Base-by-base conservation (phyloP, 2,113 vertebrate genomes). In the Isurus oxyrinchus region DNA sequence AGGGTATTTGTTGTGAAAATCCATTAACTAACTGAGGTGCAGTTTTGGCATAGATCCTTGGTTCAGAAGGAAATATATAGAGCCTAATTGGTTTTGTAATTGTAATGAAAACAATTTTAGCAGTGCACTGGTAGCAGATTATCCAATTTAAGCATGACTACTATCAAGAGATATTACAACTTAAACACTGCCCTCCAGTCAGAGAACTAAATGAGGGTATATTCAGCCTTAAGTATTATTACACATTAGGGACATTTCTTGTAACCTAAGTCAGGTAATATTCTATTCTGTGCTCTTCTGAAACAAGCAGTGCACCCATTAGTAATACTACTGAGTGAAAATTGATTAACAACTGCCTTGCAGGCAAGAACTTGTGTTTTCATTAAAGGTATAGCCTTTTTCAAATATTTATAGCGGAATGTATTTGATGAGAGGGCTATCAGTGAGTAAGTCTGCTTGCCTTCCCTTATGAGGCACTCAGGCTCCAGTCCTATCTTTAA, bases 11-110 rank as follows among this genome's bases (percentile, higher is more conserved):
- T 21, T 53, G 27, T 55, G 44, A 49, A 95, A 95, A 55, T 95
- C 67, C 11, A 95, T 95, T 53, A 95, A 49, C 94, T 72, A 95
- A 95, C 94, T 3, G 16, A 72, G n/a, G 67, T 95, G 10, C 10
- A 53, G 25, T 69, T 35, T 95, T 95, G 94, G 67, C 94, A 76
- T 19, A 27, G 49, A 67, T 76, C 44, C 67, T 27, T 76, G 66
- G 35, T 72, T 72, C 67, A 72, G 23, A 95, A 95, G 49, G 67
- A 69, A 95, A 76, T 31, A 95, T 76, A 95, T 49, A 76, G 44
- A 53, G 94, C 49, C 59, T 95, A 95, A 95, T 95, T 95, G 66
- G 67, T 76, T 95, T 95, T 95, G 67, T 76, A 95, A 95, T 95
- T 95, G 40, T 95, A 67, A 95, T 49, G 66, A 95, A 95, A 95